Percentiles rank a stretch among this genome's conserved stretches.
Conservation (phyloP, 2,797 vertebrate genomes). For the Prunella strophiata region DNA sequence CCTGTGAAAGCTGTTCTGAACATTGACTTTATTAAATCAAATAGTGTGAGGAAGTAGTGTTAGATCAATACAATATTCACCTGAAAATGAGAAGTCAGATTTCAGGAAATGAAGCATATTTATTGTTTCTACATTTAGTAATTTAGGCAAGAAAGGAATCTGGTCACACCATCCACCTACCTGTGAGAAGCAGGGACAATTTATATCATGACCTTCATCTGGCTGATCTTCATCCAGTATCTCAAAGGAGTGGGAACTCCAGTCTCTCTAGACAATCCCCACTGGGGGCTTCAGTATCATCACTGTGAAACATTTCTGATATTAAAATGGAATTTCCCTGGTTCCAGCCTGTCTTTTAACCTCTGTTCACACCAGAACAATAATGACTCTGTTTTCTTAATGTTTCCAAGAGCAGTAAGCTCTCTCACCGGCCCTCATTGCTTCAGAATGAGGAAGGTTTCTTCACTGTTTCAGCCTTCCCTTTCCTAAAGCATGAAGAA, state of each 20-base stretch:
- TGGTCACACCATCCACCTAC: not conserved
- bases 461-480: not conserved
- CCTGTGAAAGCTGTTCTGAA: not conserved
- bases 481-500: not conserved
- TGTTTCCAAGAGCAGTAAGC: not conserved
- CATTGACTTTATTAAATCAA: not conserved
- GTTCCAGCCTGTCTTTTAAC: not conserved
- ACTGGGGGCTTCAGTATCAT: not conserved
- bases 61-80: not conserved
- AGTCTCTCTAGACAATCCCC: not conserved
- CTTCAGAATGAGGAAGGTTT: not conserved
- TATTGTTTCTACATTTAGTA: not conserved
- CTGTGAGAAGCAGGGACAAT: not conserved
- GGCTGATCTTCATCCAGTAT: not conserved
- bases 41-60: not conserved
- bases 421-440: not conserved
- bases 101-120: not conserved
- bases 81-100: not conserved
- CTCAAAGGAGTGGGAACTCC: not conserved
- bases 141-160: not conserved
- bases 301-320: not conserved
- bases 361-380: not conserved
- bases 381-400: not conserved
- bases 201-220: not conserved
- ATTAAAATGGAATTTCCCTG: not conserved